Evolutionary conservation across 2,888 invertebrate genomes (phyloP), one percentile per base, ranked within the genome.

Genomic region (Rhingia rostrata): DNA sequence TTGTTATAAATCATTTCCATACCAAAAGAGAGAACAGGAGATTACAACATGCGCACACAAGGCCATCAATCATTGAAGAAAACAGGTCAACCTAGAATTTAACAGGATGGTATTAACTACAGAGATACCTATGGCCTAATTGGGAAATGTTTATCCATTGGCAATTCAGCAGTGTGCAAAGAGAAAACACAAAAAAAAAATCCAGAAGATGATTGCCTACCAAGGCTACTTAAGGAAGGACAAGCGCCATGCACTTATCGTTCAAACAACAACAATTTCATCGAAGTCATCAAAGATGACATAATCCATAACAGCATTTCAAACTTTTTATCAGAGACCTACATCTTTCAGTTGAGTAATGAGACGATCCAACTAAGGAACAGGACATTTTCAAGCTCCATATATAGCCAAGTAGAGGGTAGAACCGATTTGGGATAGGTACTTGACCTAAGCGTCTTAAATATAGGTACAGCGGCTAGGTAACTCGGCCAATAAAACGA

Each of bases 1-100:
- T 47, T 87, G 3, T 35, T 75, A 2, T 78, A 74, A 22, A 49
- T 70, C 12, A 58, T 86, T 2, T 78, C 74, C 6, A 58, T 82
- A 1, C 81, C 74, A 6, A 74, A 84, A 39, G 54, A 14, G n/a
- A 69, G 12, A 14, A 37, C 1, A 6, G 32, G 22, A 4, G 41
- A 43, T 12, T 12, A 32, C n/a, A n/a, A n/a, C n/a, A n/a, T n/a
- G n/a, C n/a, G n/a, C n/a, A n/a, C n/a, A n/a, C 39, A 32, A 35
- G n/a, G 22, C 7, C 9, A 47, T 37, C 14, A 4, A 49, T 33
- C n/a, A 32, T 32, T 3, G 32, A 51, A 4, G 32, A 10, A 9
- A 10, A 2, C 70, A 60, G 12, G 2, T 56, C 14, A 9, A 70
- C 37, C 10, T 45, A 3, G 30, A 47, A 6, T 22, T 22, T 22